Evolutionary conservation across 2,888 invertebrate species (phyloP).

Genomic region (Schrankia costaestrigalis): DNA sequence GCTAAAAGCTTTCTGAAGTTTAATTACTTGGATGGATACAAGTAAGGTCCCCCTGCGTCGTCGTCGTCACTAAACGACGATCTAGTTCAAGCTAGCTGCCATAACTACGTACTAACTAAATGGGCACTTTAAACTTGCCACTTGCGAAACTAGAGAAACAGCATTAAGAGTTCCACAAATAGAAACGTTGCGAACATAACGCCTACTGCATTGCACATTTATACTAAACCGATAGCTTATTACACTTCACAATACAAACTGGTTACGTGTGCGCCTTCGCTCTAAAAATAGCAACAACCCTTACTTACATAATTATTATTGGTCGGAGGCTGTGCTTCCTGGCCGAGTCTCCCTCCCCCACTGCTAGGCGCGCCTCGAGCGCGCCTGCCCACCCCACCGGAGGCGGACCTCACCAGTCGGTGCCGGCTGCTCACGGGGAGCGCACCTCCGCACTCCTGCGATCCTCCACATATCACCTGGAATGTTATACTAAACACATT

Average conservation of each 20-base stretch:
- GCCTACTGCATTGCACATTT: conserved; percentile 44
- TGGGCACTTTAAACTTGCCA: conserved; percentile 38
- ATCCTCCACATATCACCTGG: conserved; percentile 20
- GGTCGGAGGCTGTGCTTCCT: conserved; percentile 70
- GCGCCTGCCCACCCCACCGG: conserved; percentile 21
- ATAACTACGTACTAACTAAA: conserved; percentile 28
- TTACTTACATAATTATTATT: conserved; percentile 70
- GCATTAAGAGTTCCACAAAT: conserved; percentile 55
- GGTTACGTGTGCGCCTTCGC: conserved; percentile 49
- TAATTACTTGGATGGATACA: conserved; percentile 33
- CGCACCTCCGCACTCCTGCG: conserved; percentile 31
- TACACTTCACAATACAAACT: conserved; percentile 43
- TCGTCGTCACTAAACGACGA: conserved; percentile 26
- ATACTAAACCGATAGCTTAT: conserved; percentile 41
- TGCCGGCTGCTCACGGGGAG: conserved; percentile 37
- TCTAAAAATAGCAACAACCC: conserved; percentile 75
- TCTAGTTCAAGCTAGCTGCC: conserved; percentile 26
- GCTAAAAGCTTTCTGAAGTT: conserved; percentile 38
- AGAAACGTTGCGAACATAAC: conserved; percentile 49
- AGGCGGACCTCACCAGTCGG: conserved; percentile 44
- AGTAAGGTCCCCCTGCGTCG: conserved; percentile 31
- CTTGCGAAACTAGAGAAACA: conserved; percentile 53
- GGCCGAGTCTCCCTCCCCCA: conserved; percentile 31
- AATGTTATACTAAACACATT: conserved; percentile 30
- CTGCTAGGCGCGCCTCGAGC: conserved; percentile 22